Percentiles rank a stretch among this genome's conserved stretches.
phyloP scores from a whole-genome alignment of 2,797 vertebrate genomes.

The Clarias fuscus region DNA sequence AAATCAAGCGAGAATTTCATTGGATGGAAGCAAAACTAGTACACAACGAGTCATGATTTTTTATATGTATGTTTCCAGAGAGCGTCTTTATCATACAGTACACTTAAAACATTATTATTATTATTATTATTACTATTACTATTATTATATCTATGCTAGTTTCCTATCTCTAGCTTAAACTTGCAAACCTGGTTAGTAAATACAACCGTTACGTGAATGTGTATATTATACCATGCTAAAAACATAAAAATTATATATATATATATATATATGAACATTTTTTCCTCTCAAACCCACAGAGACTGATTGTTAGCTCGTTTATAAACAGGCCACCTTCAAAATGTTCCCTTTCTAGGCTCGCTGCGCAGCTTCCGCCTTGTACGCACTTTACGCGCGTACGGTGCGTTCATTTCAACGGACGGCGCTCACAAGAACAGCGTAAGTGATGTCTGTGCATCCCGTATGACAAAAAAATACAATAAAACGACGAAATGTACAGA shows the following conservation, averaged over 20 bases:
- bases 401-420: constrained; percentile 1
- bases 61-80: too few relatives aligned
- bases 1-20: not conserved
- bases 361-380: constrained; percentile 39
- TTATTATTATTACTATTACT: too few relatives aligned
- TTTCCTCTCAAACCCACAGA: not conserved
- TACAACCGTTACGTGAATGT: not conserved
- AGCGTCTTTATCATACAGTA: too few relatives aligned
- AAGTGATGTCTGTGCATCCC: constrained; percentile 49
- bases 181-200: not conserved
- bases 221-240: not conserved
- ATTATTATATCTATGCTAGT: not conserved
- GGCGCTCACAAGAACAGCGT: constrained; percentile 35
- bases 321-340: not conserved
- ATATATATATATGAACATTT: too few relatives aligned
- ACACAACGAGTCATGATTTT: not conserved
- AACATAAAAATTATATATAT: too few relatives aligned
- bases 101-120: too few relatives aligned
- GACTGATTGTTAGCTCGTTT: not conserved
- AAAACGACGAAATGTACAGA: constrained; percentile 20
- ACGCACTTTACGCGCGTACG: constrained; percentile 22
- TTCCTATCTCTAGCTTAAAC: not conserved
- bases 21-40: not conserved
- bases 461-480: not conserved
- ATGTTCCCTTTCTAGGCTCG: not conserved